Evolutionary conservation across 2,888 invertebrate genomes (phyloP).

Genomic region (Herminia tarsipennalis): DNA sequence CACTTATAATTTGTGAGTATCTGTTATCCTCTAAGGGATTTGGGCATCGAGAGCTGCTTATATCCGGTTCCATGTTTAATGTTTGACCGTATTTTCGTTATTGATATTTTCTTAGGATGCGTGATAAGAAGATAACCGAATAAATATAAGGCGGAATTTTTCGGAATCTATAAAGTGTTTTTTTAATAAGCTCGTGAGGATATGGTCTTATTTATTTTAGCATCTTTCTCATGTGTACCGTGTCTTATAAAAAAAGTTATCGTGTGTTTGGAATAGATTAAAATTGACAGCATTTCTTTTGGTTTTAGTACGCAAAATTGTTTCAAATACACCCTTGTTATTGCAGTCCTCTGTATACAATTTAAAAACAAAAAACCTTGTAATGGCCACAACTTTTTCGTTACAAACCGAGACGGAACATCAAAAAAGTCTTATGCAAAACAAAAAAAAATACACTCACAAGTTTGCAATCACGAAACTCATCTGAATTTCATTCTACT

Average conservation of each 20-base stretch:
- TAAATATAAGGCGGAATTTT: conserved; percentile 23
- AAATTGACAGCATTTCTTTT: conserved; percentile 1
- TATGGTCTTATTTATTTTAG: conserved; percentile 4
- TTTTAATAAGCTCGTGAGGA: conserved; percentile 6
- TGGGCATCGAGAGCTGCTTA: conserved; percentile 53
- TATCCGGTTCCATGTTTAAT: conserved; percentile 57
- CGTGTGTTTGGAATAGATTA: conserved; percentile 1
- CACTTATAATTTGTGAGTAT: conserved; percentile 77
- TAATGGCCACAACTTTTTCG: conserved; percentile 19
- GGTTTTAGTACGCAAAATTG: not conserved
- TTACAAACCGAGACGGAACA: conserved; percentile 30
- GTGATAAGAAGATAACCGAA: conserved; percentile 28
- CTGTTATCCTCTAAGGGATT: conserved; percentile 61
- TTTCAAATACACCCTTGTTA: not conserved
- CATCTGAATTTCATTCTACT: conserved; percentile 60
- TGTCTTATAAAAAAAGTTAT: not conserved
- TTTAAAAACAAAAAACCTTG: not conserved
- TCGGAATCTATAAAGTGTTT: conserved; percentile 1
- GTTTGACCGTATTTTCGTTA: conserved; percentile 51
- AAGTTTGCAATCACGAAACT: conserved; percentile 55
- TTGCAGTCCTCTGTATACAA: not conserved
- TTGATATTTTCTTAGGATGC: conserved; percentile 59
- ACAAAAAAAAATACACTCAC: conserved; percentile 45
- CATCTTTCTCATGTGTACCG: not conserved
- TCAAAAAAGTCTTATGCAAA: conserved; percentile 35